Percentiles rank a stretch among this genome's conserved stretches.
These are phyloP conservation scores for Bolinopsis microptera DNA, from an alignment of 37 sponge, comb jelly and placozoan genomes.

Conservation along the genomic window DNA sequence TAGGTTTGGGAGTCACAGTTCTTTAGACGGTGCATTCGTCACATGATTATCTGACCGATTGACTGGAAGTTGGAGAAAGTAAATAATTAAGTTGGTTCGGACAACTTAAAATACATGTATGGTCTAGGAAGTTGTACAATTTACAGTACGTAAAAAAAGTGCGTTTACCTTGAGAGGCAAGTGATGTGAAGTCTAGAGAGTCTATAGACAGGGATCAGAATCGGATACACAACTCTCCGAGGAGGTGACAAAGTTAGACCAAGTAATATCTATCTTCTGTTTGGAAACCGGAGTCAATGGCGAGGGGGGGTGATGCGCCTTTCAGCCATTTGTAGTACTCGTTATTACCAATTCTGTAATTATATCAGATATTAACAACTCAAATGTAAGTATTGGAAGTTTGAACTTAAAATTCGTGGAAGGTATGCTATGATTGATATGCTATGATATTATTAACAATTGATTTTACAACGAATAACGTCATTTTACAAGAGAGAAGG, in stretches of 20 bases:
- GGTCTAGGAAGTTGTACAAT: too few species aligned
- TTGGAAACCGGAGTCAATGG: slow-evolving; percentile 95
- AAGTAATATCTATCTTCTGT: slow-evolving; percentile 80
- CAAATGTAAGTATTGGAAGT: too few species aligned
- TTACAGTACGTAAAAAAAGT: too few species aligned
- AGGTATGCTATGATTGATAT: too few species aligned
- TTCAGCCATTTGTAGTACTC: slow-evolving; percentile 93
- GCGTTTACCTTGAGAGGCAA: too few species aligned
- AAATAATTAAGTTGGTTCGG: too few species aligned
- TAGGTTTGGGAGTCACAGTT: slow-evolving; percentile 97
- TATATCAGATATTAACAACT: too few species aligned
- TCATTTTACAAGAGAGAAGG: slow-evolving; percentile 96
- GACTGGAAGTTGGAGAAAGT: not conserved
- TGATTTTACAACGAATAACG: too few species aligned
- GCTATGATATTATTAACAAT: too few species aligned
- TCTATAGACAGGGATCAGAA: slow-evolving; percentile 93
- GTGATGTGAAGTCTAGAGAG: slow-evolving; percentile 83
- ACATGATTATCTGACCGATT: slow-evolving; percentile 90
- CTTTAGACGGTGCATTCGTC: slow-evolving; percentile 98
- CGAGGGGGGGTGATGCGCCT: slow-evolving; percentile 71
- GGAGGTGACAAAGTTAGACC: slow-evolving; percentile 59
- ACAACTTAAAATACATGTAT: too few species aligned
- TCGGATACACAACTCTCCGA: slow-evolving; percentile 71
- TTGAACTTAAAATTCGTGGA: too few species aligned
- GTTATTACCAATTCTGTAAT: slow-evolving; percentile 94